Evolutionary conservation across 2,797 vertebrate species (phyloP), one percentile per base, ranked within the genome.

Genomic region (Pseudotriccus pelzelni): DNA sequence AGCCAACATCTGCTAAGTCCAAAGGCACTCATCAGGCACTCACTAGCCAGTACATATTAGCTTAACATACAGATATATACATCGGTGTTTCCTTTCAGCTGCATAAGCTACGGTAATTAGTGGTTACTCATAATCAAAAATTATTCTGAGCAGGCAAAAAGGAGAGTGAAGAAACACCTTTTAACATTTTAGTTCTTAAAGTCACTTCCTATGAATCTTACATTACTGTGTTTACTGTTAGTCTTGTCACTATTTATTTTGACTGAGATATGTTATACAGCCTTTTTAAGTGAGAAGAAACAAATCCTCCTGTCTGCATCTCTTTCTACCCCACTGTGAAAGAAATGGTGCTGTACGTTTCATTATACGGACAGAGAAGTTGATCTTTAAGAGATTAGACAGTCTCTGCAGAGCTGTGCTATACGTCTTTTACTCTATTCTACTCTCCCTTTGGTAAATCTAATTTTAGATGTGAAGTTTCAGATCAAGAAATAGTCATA

Each of bases 261-360:
- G 53, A 93, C 88, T 93, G 92, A 84, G 63, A 47, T 67, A 28
- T 30, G 22, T 68, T 84, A 90, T 52, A 60, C 1, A 10, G 7
- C 13, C 36, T 73, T 88, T 89, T 69, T 69, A 88, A 96, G 94
- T 73, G 23, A 78, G 62, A 75, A 88, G 39, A 94, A 90, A 94
- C 91, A 76, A 88, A 94, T 94, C 69, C 59, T 81, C 10, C 37
- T 90, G 53, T 84, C 55, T 86, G 68, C 32, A 62, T 68, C 32
- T 67, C 37, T 67, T 87, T 85, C 66, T 66, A 67, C 7, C 30
- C 74, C 20, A 43, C 64, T 81, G 58, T 70, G 43, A 37, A 12
- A 25, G 4, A 22, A 91, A 90, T 56, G 62, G 34, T 68, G 13
- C 9, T 64, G 4, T 49, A 77, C 46, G 43, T 37, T 81, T 86